These are phyloP conservation scores for Anguilla japonica DNA, from an alignment of 2,113 vertebrate genomes.

Conservation along the genomic window DNA sequence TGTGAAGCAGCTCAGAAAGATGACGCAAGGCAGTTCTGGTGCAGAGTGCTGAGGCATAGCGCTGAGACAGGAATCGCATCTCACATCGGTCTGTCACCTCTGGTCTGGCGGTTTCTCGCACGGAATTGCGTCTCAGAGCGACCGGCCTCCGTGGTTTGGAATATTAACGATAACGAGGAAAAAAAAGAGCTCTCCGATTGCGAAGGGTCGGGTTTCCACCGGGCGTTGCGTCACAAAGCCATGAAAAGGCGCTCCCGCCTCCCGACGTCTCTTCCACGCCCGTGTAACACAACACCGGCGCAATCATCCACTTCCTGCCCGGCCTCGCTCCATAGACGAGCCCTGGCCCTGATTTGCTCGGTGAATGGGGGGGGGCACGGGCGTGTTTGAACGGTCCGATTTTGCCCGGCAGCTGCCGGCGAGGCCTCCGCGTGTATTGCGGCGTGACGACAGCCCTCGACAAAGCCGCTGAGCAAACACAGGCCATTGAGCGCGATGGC, in stretches of 20 bases:
- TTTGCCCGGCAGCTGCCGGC: slow-evolving; percentile 66
- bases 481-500: slow-evolving; percentile 23
- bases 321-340: slow-evolving; percentile 21
- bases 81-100: background rate
- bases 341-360: slow-evolving; percentile 67
- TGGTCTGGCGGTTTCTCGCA: background rate
- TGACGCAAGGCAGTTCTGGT: background rate
- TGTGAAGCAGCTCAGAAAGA: background rate
- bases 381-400: slow-evolving; percentile 73
- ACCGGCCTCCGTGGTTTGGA: background rate
- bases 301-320: slow-evolving; percentile 63
- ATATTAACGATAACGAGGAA: background rate
- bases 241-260: background rate
- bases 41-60: background rate
- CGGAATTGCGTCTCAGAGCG: background rate
- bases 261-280: background rate
- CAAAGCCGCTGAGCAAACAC: slow-evolving; percentile 58
- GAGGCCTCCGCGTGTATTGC: slow-evolving; percentile 71
- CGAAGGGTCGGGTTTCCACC: background rate
- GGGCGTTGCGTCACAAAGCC: background rate
- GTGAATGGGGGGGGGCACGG: slow-evolving; percentile 55
- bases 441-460: slow-evolving; percentile 80
- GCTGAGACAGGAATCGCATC: background rate
- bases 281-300: slow-evolving; percentile 48
- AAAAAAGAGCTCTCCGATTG: background rate